These are phyloP conservation scores for Pogonophryne albipinna DNA, from an alignment of 2,797 vertebrate genomes.

Conservation along the genomic window DNA sequence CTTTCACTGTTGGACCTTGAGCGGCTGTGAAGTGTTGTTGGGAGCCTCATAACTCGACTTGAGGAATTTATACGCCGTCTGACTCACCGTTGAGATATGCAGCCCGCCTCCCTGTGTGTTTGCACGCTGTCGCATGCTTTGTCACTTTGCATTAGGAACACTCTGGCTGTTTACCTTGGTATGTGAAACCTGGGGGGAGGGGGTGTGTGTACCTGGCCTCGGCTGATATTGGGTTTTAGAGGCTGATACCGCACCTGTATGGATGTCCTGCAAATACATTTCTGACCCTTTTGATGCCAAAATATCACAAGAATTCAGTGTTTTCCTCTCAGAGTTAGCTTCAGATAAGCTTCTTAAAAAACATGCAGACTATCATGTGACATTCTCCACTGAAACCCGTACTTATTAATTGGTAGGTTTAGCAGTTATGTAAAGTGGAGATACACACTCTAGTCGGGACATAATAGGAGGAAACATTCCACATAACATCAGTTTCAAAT, in stretches of 20 bases:
- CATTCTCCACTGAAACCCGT: background rate
- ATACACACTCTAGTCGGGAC: no score
- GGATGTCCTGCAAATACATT: slow-evolving; percentile 9
- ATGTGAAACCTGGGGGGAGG: slow-evolving; percentile 39
- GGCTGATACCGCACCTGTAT: background rate
- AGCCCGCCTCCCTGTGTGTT: slow-evolving; percentile 64
- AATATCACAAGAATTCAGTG: slow-evolving; percentile 7
- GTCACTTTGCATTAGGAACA: slow-evolving; percentile 70
- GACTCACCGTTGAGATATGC: slow-evolving; percentile 80
- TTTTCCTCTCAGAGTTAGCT: slow-evolving; percentile 7
- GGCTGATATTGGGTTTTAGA: background rate
- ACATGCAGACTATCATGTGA: slow-evolving; percentile 44
- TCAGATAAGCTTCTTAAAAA: slow-evolving; percentile 46
- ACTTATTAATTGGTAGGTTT: slow-evolving; percentile 14
- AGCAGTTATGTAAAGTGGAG: slow-evolving; percentile 11
- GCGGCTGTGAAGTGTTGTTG: slow-evolving; percentile 32
- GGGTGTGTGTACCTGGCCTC: background rate
- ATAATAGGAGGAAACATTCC: background rate
- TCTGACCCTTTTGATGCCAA: slow-evolving; percentile 23
- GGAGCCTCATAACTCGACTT: slow-evolving; percentile 58
- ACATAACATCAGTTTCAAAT: background rate
- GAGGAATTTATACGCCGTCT: slow-evolving; percentile 72
- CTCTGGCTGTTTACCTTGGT: slow-evolving; percentile 63
- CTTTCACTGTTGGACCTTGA: slow-evolving; percentile 62
- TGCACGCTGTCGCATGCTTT: slow-evolving; percentile 64